Conservation (phyloP, 2,113 vertebrate genomes). For the Corythornis madagascariensis region DNA sequence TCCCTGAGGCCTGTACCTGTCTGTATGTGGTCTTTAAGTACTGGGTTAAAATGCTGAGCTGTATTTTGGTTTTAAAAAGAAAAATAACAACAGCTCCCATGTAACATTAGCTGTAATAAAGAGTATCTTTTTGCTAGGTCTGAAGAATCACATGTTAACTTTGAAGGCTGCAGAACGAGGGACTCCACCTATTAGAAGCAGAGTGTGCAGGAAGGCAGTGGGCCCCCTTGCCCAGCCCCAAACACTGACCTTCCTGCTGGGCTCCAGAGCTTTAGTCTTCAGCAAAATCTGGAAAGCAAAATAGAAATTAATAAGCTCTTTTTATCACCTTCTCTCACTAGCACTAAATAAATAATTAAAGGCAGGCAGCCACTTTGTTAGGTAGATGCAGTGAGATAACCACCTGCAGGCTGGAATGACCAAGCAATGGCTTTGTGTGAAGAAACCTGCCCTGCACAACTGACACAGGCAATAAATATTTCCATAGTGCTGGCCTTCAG, state of each 20-base stretch:
- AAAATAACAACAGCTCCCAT: background rate
- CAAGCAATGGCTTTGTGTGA: background rate
- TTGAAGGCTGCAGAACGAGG: background rate
- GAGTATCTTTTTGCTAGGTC: background rate
- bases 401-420: background rate
- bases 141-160: background rate
- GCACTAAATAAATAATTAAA: background rate
- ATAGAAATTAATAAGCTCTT: background rate
- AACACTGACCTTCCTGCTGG: background rate
- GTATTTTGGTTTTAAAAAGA: background rate
- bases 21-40: rapidly evolving
- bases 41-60: background rate
- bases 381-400: background rate
- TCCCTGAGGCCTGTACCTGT: background rate
- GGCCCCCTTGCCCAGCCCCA: background rate
- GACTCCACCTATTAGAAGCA: rapidly evolving
- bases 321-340: background rate
- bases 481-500: background rate
- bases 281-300: background rate
- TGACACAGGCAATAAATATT: background rate
- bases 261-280: background rate
- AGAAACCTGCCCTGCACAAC: background rate
- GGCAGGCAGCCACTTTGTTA: background rate
- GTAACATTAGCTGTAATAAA: background rate
- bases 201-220: background rate